Evolutionary conservation across 2,888 invertebrate species (phyloP).

Genomic region (Platycnemis pennipes): DNA sequence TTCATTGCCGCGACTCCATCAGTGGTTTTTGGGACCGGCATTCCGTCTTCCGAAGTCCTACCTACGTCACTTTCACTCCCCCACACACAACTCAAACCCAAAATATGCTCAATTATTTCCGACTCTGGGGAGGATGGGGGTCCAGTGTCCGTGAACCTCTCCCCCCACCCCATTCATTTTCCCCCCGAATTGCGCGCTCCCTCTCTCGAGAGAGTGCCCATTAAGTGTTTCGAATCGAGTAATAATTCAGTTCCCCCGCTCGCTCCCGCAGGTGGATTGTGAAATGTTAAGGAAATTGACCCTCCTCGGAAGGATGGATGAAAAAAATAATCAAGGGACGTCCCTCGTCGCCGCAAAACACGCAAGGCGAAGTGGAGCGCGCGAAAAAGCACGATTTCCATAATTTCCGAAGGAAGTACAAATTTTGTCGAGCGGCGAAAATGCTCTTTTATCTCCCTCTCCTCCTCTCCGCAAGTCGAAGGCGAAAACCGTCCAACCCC

Average conservation of each 20-base stretch:
- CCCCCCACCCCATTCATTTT: not conserved
- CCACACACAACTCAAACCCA: not conserved
- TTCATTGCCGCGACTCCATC: not conserved
- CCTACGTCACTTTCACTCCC: not conserved
- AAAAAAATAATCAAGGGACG: not conserved
- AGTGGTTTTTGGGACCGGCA: not conserved
- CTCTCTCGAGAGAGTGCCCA: not conserved
- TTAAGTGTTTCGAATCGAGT: conserved; percentile 5
- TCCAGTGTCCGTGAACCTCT: not conserved
- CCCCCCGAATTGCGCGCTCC: not conserved
- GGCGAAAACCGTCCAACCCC: not conserved
- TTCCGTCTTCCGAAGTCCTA: not conserved
- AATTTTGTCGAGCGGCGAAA: not conserved
- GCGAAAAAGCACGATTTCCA: not conserved
- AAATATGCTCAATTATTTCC: conserved; percentile 6
- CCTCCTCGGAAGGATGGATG: not conserved
- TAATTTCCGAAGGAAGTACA: not conserved
- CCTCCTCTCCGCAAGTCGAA: not conserved
- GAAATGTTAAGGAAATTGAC: not conserved
- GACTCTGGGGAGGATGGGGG: not conserved
- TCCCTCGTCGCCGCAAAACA: not conserved
- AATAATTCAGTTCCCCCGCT: not conserved
- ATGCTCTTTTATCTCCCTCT: not conserved
- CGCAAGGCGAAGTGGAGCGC: not conserved
- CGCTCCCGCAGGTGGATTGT: not conserved